Evolutionary conservation across 2,888 invertebrate genomes (phyloP), one percentile per base, ranked within the genome.

Genomic region (Macrophya annulata): DNA sequence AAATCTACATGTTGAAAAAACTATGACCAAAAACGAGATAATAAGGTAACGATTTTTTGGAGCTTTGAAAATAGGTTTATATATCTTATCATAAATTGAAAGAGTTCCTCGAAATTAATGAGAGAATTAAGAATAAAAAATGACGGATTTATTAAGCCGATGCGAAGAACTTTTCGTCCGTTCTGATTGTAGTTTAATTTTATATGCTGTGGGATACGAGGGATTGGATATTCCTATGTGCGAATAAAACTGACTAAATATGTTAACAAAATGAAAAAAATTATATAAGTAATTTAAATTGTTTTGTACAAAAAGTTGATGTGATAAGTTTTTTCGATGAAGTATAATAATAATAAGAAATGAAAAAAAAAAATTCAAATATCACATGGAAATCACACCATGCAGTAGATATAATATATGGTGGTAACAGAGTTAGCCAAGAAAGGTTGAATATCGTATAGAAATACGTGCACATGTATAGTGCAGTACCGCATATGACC

Each of bases 401-500:
- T n/a, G n/a, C 31, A 3, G 25, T 25, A 12, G 21, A 21, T 9
- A 25, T 25, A 62, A 62, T 51, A 12, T 4, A 25, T 12, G 12
- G 37, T 12, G 17, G 17, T 1, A 2, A 62, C 12, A 25, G 12
- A 62, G 25, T 37, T 37, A 12, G 37, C 37, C 31, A 68, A 68
- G 74, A 74, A 48, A 74, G 25, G 45, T 45, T 1, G 74, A 68
- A 43, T 74, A 45, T 74, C 12, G 43, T 45, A 45, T 17, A 68
- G 15, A 68, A 37, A 74, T 45, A 45, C 43, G n/a, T n/a, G n/a
- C 31, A 31, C 31, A 3, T 31, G 31, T 31, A 2, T 3, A 31
- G 8, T 21, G 74, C 74, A 74, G 74, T 45, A 74, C 15, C 71
- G n/a, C 45, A 25, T 74, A 17, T 17, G 45, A 74, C 43, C 21